These are phyloP conservation scores for Brachirus orientalis DNA, from an alignment of 2,113 vertebrate genomes.

Conservation along the genomic window DNA sequence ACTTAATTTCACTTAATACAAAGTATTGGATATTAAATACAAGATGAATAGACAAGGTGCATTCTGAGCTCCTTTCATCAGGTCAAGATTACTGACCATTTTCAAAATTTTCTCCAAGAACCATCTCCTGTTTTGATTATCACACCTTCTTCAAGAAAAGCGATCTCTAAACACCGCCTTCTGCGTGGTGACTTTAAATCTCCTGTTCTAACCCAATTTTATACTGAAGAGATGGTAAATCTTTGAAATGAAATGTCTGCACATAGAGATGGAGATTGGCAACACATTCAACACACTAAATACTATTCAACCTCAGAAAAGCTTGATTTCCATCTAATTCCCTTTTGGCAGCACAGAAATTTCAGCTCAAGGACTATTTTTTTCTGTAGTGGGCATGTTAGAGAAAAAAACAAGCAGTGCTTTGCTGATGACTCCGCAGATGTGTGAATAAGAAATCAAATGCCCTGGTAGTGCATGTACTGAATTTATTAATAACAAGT, in stretches of 20 bases:
- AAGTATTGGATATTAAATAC: too few species aligned
- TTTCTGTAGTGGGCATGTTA: slow-evolving; percentile 49
- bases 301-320: slow-evolving; percentile 35
- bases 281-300: slow-evolving; percentile 51
- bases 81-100: neutral
- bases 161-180: neutral
- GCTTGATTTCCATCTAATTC: slow-evolving; percentile 37
- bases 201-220: slow-evolving; percentile 4
- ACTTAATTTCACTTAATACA: too few species aligned
- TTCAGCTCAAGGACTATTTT: slow-evolving; percentile 37
- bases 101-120: neutral
- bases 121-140: neutral
- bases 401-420: slow-evolving; percentile 38
- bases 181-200: neutral
- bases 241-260: slow-evolving; percentile 51
- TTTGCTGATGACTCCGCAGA: slow-evolving; percentile 5
- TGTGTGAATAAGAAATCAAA: slow-evolving; percentile 1
- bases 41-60: too few species aligned
- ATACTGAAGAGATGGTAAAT: slow-evolving; percentile 34
- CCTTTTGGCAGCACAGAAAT: slow-evolving; percentile 30
- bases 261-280: slow-evolving; percentile 37
- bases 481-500: neutral
- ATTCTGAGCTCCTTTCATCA: too few species aligned
- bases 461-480: neutral
- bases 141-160: neutral